Evolutionary conservation across 2,797 vertebrate species (phyloP), one percentile per base, ranked within the genome.

Genomic region (Gallinago stenura): DNA sequence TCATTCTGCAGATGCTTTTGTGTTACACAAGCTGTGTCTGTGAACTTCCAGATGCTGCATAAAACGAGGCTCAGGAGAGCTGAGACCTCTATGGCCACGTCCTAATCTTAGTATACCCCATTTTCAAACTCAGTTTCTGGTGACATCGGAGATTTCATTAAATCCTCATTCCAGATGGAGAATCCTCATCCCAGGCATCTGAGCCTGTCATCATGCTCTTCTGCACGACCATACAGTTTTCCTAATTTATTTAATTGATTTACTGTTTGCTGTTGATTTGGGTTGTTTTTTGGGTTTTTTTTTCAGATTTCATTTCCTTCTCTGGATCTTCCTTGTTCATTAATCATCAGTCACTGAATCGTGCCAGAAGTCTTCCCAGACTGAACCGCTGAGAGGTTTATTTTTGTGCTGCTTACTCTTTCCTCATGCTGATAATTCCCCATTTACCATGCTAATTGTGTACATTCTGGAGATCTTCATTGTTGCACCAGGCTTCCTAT

Each of bases 271-370:
- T 43, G 8, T 18, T 90, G 30, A 7, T 66, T 75, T 66, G 25
- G 5, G 6, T 1, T 24, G 21, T 10, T 48, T 48, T 48, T 24
- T 7, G 41, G 43, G 10, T 25, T 50, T 1, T 31, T 17, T 31
- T 87, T 56, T 37, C 9, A 28, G 10, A 45, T 81, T 89, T 66
- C 11, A n/a, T 76, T 75, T 71, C 41, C 73, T 53, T 62, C 46
- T 82, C 41, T 72, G 43, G 13, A 79, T 91, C 57, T 75, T 88
- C 35, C 41, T 60, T 78, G 37, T 54, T 90, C 78, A 66, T 58
- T 95, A 94, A 88, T 78, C 62, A 88, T 15, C 50, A 89, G 17
- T 24, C 72, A 86, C 19, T 89, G 70, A 88, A 76, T 66, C 25
- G 41, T 4, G 39, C 43, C 76, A 88, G 46, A 90, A 90, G 22